A percentile compares a stretch with the other conserved stretches of the same genome.
Evolutionary conservation across 2,888 invertebrate genomes (phyloP).

Genomic region (Xanthia icteritia): DNA sequence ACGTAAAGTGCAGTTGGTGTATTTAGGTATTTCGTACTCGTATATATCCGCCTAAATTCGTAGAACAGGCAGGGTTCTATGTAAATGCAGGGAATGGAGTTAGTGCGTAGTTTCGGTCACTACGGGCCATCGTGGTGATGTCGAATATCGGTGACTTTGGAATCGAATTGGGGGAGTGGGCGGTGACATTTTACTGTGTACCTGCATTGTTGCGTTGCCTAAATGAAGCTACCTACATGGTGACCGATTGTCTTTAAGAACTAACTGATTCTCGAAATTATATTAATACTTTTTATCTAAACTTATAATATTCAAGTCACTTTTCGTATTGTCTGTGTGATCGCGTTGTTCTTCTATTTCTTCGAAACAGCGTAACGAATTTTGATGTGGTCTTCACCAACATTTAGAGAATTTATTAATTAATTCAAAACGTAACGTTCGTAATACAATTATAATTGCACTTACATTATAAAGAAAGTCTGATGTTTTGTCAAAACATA

Average conservation of each 20-base stretch:
- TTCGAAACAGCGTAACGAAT: background rate
- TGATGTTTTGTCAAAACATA: no score
- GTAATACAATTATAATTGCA: background rate
- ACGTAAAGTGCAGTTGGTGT: conserved; percentile 13
- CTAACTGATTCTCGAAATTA: background rate
- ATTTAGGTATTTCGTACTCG: conserved; percentile 1
- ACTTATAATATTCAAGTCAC: background rate
- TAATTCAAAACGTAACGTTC: no score
- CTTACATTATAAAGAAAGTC: background rate
- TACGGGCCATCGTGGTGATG: background rate
- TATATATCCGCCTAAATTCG: conserved; percentile 22
- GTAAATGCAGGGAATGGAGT: conserved; percentile 41
- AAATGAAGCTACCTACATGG: background rate
- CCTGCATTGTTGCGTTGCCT: background rate
- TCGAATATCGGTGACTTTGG: background rate
- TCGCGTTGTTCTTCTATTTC: background rate
- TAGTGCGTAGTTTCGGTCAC: conserved; percentile 34
- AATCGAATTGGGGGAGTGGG: conserved; percentile 12
- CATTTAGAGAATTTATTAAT: background rate
- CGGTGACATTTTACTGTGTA: conserved; percentile 15
- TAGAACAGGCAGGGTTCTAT: conserved; percentile 7
- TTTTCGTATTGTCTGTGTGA: background rate
- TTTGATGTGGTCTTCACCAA: background rate
- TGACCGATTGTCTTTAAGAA: background rate
- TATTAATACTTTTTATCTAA: background rate